These are phyloP conservation scores for Smutsia temminckii DNA, from an alignment of 2,797 vertebrate species.

Conservation along the genomic window DNA sequence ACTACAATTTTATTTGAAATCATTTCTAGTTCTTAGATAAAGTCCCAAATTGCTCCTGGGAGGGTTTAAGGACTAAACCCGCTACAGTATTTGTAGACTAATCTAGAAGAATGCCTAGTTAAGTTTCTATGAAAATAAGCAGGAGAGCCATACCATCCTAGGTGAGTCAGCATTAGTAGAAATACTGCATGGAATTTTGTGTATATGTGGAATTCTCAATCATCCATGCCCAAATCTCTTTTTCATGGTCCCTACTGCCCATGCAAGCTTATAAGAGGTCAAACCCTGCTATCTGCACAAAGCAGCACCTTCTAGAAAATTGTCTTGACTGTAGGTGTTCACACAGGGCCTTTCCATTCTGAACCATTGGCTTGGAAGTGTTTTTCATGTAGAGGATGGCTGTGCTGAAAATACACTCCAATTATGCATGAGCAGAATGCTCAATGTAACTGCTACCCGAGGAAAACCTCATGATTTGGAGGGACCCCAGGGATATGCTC, in stretches of 20 bases:
- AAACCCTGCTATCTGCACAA: neutral
- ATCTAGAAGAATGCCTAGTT: neutral
- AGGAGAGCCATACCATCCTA: neutral
- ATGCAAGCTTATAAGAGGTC: neutral
- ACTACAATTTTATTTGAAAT: neutral
- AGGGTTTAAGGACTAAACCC: neutral
- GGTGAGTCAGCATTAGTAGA: neutral
- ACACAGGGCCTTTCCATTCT: neutral
- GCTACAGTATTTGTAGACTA: neutral
- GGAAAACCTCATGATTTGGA: neutral
- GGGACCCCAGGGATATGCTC: neutral
- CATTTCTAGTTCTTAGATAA: neutral
- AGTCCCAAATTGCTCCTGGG: neutral
- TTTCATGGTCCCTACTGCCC: neutral
- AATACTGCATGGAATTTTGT: neutral
- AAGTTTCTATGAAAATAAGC: slow-evolving; percentile 30
- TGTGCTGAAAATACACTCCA: neutral
- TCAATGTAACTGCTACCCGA: neutral
- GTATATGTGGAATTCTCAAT: neutral
- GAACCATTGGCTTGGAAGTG: neutral
- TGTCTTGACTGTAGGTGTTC: neutral
- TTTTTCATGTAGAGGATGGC: too few relatives aligned
- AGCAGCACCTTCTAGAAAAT: neutral
- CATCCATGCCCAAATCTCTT: neutral
- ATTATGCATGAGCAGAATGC: neutral